Evolutionary conservation across 1,140 invertebrate species (phyloP), one percentile per base, ranked within the genome.

Genomic region (Drosophila micromelanica): DNA sequence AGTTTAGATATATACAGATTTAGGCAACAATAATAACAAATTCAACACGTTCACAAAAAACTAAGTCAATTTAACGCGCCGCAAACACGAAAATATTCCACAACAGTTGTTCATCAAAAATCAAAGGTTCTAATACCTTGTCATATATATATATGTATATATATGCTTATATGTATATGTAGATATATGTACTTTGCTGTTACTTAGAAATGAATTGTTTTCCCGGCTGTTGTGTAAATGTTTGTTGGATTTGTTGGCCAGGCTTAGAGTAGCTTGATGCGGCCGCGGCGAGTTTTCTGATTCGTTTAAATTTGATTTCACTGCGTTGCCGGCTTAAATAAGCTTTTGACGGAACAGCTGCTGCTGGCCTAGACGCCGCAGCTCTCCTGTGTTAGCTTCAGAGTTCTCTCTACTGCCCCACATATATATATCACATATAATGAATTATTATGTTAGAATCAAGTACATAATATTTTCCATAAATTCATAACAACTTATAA

Each of bases 31-130:
- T 87, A 70, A 40, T 57, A 13, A 35, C 13, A 37, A 51, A 38
- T n/a, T n/a, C n/a, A n/a, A n/a, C 13, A 54, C 12, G 11, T 38
- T 15, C 2, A 32, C 13, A 12, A 23, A 12, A 37, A 13, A 27
- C 27, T n/a, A n/a, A 13, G 27, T 13, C 35, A 40, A 17, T 51
- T 2, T 27, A 27, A 27, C 23, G 23, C 23, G 23, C 23, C 23
- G 23, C 23, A 15, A 51, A 17, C 23, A 32, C 40, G 48, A n/a
- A 55, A 23, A 23, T 65, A 51, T 52, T 52, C 40, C 52, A 45
- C 54, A 77, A 69, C 75, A 77, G 38, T 77, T 77, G 75, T 77
- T 74, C 71, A 77, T 77, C 51, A 73, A 67, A 55, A 35, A 52
- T 37, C 43, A 15, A 59, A 62, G 30, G 37, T 60, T 64, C 48